Conservation (phyloP, 2,888 invertebrate species). For the Hyposoter didymator region DNA sequence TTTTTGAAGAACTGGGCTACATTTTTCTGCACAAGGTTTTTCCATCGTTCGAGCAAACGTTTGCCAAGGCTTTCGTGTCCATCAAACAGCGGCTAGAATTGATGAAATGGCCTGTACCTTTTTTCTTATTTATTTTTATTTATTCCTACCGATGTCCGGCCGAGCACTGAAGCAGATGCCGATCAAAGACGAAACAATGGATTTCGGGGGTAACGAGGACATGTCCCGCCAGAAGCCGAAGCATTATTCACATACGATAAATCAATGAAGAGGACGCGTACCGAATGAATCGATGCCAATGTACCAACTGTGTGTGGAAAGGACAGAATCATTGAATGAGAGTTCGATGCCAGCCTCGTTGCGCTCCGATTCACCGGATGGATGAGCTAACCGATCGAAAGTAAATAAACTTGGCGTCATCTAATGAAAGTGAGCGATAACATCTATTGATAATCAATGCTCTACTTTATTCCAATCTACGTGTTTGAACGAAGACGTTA, state of each 20-base stretch:
- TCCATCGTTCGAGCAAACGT: constrained; percentile 14
- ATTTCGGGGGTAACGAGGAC: constrained; percentile 76
- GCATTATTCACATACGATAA: constrained; percentile 57
- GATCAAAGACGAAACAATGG: constrained; percentile 72
- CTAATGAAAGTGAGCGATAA: constrained; percentile 54
- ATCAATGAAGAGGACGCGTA: constrained; percentile 58
- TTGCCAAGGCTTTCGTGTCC: constrained; percentile 25
- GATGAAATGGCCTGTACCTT: constrained; percentile 31
- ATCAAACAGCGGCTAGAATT: constrained; percentile 29
- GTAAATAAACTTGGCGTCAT: constrained; percentile 55
- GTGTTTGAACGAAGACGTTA: constrained; percentile 13
- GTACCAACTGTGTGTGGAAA: constrained; percentile 17
- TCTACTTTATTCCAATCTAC: neutral
- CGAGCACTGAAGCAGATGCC: constrained; percentile 40
- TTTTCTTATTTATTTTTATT: constrained; percentile 41
- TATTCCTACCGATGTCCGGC: constrained; percentile 9
- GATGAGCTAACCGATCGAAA: constrained; percentile 60
- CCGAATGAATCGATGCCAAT: constrained; percentile 19
- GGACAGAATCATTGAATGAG: constrained; percentile 24
- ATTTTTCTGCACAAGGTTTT: constrained; percentile 20
- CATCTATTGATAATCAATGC: constrained; percentile 15
- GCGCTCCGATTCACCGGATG: constrained; percentile 59
- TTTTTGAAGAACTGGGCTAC: constrained; percentile 36
- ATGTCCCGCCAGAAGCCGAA: constrained; percentile 70
- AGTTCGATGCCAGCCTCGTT: constrained; percentile 41